A percentile compares a stretch with the other conserved stretches of the same genome.
phyloP scores from a whole-genome alignment of 2,888 invertebrate species.

The Drosophila neonasuta region DNA sequence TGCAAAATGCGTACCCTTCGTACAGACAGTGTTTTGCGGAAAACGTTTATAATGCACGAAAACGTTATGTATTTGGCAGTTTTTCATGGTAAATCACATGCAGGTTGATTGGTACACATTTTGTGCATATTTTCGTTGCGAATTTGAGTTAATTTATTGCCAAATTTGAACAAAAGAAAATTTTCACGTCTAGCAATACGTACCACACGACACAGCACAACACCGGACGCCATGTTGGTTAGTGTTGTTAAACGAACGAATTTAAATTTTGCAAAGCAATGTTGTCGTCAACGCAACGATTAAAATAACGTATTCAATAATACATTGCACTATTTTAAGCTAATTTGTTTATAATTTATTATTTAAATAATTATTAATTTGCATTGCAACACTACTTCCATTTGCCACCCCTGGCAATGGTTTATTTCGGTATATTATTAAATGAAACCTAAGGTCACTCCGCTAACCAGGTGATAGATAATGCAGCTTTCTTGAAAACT shows the following conservation, averaged over 20 bases:
- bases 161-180: constrained; percentile 57
- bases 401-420: constrained; percentile 40
- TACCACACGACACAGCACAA: constrained; percentile 97
- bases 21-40: constrained; percentile 37
- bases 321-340: background rate
- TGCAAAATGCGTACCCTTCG: constrained; percentile 63
- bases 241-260: constrained; percentile 45
- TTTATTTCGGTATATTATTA: too few species aligned
- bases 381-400: constrained; percentile 26
- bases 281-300: constrained; percentile 33
- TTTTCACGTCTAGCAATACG: constrained; percentile 72
- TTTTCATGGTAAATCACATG: constrained; percentile 41
- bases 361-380: background rate
- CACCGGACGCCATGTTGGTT: constrained; percentile 95
- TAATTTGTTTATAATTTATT: background rate
- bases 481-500: too few species aligned
- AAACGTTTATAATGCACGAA: constrained; percentile 42
- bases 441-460: too few species aligned
- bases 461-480: too few species aligned
- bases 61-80: constrained; percentile 6
- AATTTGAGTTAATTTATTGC: constrained; percentile 66
- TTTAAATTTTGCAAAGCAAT: constrained; percentile 24
- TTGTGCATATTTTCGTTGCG: constrained; percentile 42
- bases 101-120: constrained; percentile 30
- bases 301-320: background rate